Evolutionary conservation across 2,113 vertebrate genomes (phyloP).

Genomic region (Lepus europaeus): DNA sequence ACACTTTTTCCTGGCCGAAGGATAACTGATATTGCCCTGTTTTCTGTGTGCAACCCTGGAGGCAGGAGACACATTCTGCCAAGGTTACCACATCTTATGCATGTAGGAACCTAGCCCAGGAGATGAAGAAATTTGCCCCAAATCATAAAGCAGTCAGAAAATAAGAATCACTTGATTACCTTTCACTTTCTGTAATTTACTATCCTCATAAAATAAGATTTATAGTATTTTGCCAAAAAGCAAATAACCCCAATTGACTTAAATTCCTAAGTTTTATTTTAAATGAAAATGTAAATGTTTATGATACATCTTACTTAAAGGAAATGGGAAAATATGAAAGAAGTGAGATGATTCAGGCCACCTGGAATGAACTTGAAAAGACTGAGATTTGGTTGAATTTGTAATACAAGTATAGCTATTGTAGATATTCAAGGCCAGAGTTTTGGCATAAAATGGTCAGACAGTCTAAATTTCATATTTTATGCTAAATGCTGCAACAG

Average conservation of each 20-base stretch:
- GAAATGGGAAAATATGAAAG: not conserved
- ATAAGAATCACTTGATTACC: not conserved
- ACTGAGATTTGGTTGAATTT: not conserved
- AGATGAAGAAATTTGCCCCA: not conserved
- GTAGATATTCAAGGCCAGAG: not conserved
- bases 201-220: not conserved
- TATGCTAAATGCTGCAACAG: not conserved
- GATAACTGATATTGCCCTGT: too few species aligned
- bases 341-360: not conserved
- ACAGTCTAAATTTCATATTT: not conserved
- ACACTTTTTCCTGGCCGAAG: not conserved
- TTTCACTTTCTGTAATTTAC: conserved; percentile 25
- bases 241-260: not conserved
- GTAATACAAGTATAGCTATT: not conserved
- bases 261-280: conserved; percentile 45
- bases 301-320: not conserved
- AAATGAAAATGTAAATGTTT: not conserved
- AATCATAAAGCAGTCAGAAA: not conserved
- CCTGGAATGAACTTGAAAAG: not conserved
- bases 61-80: accelerated
- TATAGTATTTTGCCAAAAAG: not conserved
- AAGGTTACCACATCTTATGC: too few species aligned
- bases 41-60: not conserved
- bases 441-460: not conserved
- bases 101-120: not conserved